Percentiles rank a stretch among this genome's conserved stretches.
phyloP scores from a whole-genome alignment of 2,888 invertebrate genomes.

The Chamaedrilus cognettii region DNA sequence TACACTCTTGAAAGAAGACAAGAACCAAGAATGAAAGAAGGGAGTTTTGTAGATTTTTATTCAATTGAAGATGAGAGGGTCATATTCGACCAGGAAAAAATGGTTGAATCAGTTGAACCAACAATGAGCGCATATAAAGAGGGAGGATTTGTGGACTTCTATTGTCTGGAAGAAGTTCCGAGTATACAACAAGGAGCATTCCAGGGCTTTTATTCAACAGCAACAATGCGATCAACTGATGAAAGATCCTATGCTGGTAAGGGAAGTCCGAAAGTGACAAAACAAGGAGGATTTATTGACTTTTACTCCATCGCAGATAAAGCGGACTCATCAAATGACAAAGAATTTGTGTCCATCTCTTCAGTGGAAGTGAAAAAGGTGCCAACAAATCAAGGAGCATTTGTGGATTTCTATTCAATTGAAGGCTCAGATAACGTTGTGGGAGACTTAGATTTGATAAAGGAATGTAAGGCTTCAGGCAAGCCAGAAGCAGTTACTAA shows the following conservation, averaged over 20 bases:
- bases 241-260: no score
- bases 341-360: not conserved
- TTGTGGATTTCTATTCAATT: not conserved
- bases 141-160: not conserved
- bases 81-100: not conserved
- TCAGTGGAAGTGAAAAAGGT: not conserved
- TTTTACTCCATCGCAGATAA: not conserved
- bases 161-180: not conserved
- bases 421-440: no score
- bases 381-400: not conserved
- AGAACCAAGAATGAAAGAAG: not conserved
- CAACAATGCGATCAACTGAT: no score
- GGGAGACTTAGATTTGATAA: no score
- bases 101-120: not conserved
- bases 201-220: not conserved
- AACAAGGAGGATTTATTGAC: slow-evolving; percentile 3
- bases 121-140: not conserved
- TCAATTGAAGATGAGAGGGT: not conserved
- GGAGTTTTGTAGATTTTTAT: slow-evolving; percentile 1
- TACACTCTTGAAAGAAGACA: not conserved
- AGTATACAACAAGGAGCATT: not conserved
- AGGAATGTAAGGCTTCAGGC: no score
- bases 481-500: no score
- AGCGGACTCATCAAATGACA: not conserved
- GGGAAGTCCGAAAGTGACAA: no score